phyloP scores from a whole-genome alignment of 2,113 vertebrate species.

The Larimichthys polyactis region DNA sequence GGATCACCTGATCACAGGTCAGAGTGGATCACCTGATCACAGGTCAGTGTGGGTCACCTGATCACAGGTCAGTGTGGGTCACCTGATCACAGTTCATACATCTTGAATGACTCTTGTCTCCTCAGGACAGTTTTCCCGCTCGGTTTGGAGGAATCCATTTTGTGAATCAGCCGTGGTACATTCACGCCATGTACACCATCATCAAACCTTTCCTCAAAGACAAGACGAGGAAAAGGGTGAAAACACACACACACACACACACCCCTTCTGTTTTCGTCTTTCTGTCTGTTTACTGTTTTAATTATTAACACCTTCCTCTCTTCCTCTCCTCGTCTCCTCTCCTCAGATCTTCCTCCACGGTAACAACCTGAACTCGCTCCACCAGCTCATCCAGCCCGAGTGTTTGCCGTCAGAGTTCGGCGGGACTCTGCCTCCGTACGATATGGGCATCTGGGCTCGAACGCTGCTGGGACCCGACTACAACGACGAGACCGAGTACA shows the following conservation, averaged over 20 bases:
- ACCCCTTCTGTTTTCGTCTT: background rate
- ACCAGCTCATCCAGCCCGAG: constrained; percentile 96
- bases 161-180: constrained; percentile 99
- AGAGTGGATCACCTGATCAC: too few species aligned
- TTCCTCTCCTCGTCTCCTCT: constrained; percentile 4
- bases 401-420: constrained; percentile 97
- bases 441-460: constrained; percentile 97
- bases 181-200: constrained; percentile 97
- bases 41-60: too few species aligned
- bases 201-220: constrained; percentile 98
- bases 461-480: constrained; percentile 96
- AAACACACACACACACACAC: background rate
- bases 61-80: too few species aligned
- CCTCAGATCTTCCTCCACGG: constrained; percentile 97
- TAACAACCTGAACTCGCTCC: constrained; percentile 97
- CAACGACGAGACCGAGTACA: constrained; percentile 95
- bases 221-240: constrained; percentile 98
- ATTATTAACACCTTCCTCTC: too few species aligned
- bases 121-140: constrained; percentile 97
- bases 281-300: background rate
- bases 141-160: constrained; percentile 99
- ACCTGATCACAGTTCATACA: too few species aligned
- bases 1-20: too few species aligned
- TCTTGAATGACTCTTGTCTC: background rate
- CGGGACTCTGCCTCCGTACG: constrained; percentile 96